Conservation (phyloP, 2,113 vertebrate genomes). For the Ptyas mucosa region DNA sequence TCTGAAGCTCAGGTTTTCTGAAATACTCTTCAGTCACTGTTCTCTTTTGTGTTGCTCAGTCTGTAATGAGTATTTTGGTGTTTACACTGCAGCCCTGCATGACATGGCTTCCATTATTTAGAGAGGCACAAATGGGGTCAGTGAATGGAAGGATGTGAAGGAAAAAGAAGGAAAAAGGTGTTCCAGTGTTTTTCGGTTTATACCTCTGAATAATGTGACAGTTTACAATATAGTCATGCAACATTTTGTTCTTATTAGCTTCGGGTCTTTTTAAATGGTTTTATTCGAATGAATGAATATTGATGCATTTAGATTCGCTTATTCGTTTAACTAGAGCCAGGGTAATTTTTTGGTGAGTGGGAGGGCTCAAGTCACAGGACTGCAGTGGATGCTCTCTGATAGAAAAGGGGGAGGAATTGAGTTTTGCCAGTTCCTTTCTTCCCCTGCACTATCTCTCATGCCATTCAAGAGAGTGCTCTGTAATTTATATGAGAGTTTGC, state of each 20-base stretch:
- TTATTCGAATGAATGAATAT: neutral
- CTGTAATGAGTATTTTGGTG: neutral
- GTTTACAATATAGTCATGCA: neutral
- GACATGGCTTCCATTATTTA: neutral
- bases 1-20: too few species aligned
- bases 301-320: neutral
- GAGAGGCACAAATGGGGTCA: neutral
- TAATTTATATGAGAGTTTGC: neutral
- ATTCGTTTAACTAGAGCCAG: neutral
- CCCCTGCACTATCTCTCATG: neutral
- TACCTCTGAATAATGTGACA: neutral
- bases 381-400: neutral
- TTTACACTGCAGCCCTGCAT: neutral
- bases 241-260: neutral
- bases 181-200: neutral
- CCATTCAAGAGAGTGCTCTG: neutral
- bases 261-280: neutral
- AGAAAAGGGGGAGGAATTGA: neutral
- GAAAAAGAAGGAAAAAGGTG: neutral
- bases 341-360: neutral
- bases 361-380: neutral
- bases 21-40: neutral
- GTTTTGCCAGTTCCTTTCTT: neutral
- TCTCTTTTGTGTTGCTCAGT: neutral
- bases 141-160: neutral